Conservation (phyloP, 2,113 vertebrate species). For the Centrocercus urophasianus region DNA sequence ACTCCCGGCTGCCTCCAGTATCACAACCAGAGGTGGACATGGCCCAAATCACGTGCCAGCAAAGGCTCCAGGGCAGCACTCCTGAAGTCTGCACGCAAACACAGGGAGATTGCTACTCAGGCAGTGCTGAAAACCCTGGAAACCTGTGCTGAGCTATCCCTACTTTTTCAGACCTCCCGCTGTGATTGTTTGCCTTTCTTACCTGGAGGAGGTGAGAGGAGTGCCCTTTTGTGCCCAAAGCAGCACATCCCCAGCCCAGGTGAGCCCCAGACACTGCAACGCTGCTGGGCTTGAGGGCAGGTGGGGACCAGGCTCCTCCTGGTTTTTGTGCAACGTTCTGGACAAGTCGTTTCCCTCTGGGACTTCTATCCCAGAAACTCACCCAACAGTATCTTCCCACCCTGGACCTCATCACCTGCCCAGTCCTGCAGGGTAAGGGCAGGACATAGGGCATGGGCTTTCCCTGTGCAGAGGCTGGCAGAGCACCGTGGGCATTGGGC, state of each 20-base stretch:
- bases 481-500: neutral
- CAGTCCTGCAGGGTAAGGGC: rapidly evolving
- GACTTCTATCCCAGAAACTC: neutral
- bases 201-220: neutral
- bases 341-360: neutral
- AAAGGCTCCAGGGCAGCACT: neutral
- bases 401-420: neutral
- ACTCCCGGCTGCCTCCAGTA: neutral
- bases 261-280: neutral
- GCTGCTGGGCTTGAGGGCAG: neutral
- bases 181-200: neutral
- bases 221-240: neutral
- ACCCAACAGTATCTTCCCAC: neutral
- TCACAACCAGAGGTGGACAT: neutral
- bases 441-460: neutral
- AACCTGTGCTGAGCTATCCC: rapidly evolving
- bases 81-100: neutral
- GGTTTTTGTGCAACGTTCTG: neutral
- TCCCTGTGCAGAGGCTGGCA: neutral
- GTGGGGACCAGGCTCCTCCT: neutral
- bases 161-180: rapidly evolving
- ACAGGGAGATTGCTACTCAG: neutral
- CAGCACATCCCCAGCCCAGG: slow-evolving; percentile 34
- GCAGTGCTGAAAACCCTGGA: neutral
- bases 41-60: rapidly evolving